Evolutionary conservation across 2,888 invertebrate genomes (phyloP), one percentile per base, ranked within the genome.

Genomic region (Acanthosepion lycidas): DNA sequence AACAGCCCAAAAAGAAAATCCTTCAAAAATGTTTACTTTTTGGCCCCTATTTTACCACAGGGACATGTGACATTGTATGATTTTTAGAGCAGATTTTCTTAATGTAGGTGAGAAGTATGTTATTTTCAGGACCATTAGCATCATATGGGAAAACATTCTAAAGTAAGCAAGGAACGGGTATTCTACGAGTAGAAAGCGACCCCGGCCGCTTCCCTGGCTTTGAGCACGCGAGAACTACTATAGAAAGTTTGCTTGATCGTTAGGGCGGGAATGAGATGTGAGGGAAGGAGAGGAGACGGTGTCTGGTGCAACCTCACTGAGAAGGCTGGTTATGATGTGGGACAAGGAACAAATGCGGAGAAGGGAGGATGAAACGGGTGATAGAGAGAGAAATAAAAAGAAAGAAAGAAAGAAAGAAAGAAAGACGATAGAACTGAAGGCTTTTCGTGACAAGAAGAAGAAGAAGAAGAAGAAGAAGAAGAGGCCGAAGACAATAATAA

Each of bases 101-200:
- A 78, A 78, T 78, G 78, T 78, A 78, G 78, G 78, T n/a, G 78
- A n/a, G 78, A 78, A 78, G 33, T 78, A 78, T 78, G n/a, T 78
- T n/a, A 78, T 78, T 78, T 78, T 78, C 78, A 78, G 78, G 78
- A 78, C 78, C 78, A 78, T 78, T 78, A 78, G 78, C 78, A 78
- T 78, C 78, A 78, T n/a, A 78, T 78, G 78, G 78, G 78, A 78
- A 78, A 78, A 78, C 78, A 33, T 33, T 78, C 78, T 78, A 33
- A 15, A 33, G 78, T 78, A 15, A 33, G 33, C 78, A 33, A 15
- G n/a, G n/a, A 78, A 78, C 78, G 92, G 12, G 92, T 28, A 51
- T 92, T 49, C 51, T 92, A 49, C 51, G 51, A 51, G 51, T 26
- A 92, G 92, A 92, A 92, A 33, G 33, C n/a, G n/a, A 78, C 78